Evolutionary conservation across 2,888 invertebrate species (phyloP), one percentile per base, ranked within the genome.

Genomic region (Seira musarum): DNA sequence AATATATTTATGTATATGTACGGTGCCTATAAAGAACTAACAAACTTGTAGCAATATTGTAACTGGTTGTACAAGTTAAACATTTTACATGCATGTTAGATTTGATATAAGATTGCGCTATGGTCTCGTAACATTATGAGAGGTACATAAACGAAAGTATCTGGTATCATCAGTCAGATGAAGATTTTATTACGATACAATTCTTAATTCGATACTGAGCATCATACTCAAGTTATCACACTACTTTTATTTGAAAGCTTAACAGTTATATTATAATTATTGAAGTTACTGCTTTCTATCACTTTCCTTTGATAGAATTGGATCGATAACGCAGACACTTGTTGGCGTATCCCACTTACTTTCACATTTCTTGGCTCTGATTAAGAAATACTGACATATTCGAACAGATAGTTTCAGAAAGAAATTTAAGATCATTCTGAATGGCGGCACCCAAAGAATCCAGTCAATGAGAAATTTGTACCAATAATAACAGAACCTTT

Each of bases 401-500:
- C 19, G 60, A 40, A 83, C 68, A 10, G 64, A 71, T 15, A 64
- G 30, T 25, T 66, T 69, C 2, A 75, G 68, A n/a, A 69, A 66
- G 15, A 24, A 71, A 65, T 83, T 83, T 40, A 82, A 57, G 6
- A 60, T 60, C 57, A 70, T 35, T 30, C 83, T 72, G 10, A 77
- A 75, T 24, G 71, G 71, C 21, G 77, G 78, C 15, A 82, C 64
- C 82, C 82, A 80, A 30, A 83, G 21, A 15, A 82, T 40, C 82
- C 82, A 83, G 24, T 72, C 66, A 21, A 83, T 24, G 3, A 76
- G 64, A 64, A 83, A 83, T 13, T 73, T 73, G 49, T 82, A 77
- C 21, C 69, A 78, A 49, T 80, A 81, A 30, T 83, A 83, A 25
- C 72, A 82, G 24, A 75, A 68, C 57, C 66, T 73, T 53, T 83